Conservation (phyloP, 2,797 vertebrate genomes). For the Erpetoichthys calabaricus region DNA sequence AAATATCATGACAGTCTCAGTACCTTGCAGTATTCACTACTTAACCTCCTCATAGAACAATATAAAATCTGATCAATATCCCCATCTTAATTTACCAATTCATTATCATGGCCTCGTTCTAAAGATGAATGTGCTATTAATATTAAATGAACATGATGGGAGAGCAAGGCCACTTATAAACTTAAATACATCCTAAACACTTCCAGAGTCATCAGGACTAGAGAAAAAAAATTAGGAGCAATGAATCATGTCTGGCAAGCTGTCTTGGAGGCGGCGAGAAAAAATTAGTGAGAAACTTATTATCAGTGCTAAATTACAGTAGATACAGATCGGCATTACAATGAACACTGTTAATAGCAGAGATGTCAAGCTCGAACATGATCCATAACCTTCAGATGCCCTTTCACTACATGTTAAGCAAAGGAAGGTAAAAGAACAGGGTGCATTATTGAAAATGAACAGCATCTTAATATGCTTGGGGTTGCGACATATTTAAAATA, state of each 20-base stretch:
- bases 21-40: constrained; percentile 31
- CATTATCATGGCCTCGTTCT: constrained; percentile 44
- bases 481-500: no score
- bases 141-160: constrained; percentile 53
- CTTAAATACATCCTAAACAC: constrained; percentile 23
- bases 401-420: constrained; percentile 5
- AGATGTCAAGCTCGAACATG: constrained; percentile 11
- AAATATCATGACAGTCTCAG: constrained; percentile 12
- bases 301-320: constrained; percentile 23
- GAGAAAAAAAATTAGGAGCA: constrained; percentile 12
- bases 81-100: constrained; percentile 47
- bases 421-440: no score
- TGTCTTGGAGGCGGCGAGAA: constrained; percentile 14
- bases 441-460: no score
- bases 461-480: no score
- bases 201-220: constrained; percentile 24
- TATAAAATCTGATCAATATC: constrained; percentile 37
- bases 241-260: constrained; percentile 11
- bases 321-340: constrained; percentile 16
- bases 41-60: constrained; percentile 32
- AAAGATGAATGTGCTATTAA: constrained; percentile 46
- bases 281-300: constrained; percentile 31
- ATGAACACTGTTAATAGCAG: constrained; percentile 14
- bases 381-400: constrained; percentile 15
- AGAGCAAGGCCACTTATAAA: constrained; percentile 39